phyloP scores from a whole-genome alignment of 2,888 invertebrate genomes.

The Nephrotoma guestfalica region DNA sequence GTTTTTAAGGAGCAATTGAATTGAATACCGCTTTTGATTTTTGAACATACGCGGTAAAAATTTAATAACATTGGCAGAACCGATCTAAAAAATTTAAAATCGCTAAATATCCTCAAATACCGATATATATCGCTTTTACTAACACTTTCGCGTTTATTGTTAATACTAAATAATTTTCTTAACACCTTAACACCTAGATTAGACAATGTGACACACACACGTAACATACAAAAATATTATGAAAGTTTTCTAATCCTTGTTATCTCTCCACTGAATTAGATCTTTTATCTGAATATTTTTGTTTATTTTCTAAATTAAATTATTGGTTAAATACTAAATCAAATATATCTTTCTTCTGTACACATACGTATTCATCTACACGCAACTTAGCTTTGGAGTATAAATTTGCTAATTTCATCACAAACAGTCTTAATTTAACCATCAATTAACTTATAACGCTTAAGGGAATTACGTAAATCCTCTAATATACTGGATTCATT shows the following conservation, averaged over 20 bases:
- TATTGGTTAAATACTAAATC: not conserved
- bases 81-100: too few species aligned
- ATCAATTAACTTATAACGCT: not conserved
- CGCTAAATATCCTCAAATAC: too few species aligned
- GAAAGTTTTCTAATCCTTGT: not conserved
- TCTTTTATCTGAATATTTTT: not conserved
- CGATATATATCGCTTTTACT: too few species aligned
- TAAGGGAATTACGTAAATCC: not conserved
- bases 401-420: not conserved
- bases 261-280: not conserved
- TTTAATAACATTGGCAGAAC: too few species aligned
- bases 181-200: too few species aligned
- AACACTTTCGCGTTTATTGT: too few species aligned
- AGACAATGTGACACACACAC: not conserved
- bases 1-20: too few species aligned
- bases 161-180: too few species aligned
- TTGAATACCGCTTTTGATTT: too few species aligned
- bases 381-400: not conserved
- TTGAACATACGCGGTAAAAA: too few species aligned
- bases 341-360: not conserved
- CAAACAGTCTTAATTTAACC: not conserved
- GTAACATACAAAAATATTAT: not conserved
- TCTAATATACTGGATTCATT: not conserved
- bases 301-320: not conserved
- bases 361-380: not conserved